Conservation (phyloP, 2,113 vertebrate genomes). For the Apteryx owenii region DNA sequence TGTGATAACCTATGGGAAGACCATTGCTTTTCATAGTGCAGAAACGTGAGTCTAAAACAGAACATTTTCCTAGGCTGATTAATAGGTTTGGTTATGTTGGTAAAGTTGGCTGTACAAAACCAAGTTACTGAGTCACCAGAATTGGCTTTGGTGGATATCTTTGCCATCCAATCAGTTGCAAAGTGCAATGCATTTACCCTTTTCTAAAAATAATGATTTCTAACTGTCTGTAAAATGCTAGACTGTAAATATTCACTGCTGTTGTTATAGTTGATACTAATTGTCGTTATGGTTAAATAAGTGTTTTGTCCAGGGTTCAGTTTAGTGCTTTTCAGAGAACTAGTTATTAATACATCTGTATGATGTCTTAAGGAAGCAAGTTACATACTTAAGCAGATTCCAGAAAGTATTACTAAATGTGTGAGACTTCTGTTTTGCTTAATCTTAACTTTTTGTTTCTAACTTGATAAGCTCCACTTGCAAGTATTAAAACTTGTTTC, state of each 20-base stretch:
- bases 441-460: neutral
- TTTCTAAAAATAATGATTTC: neutral
- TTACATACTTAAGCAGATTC: neutral
- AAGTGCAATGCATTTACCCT: neutral
- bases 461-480: neutral
- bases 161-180: neutral
- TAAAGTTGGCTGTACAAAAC: neutral
- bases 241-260: neutral
- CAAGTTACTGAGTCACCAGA: neutral
- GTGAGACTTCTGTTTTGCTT: neutral
- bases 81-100: neutral
- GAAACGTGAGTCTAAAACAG: conserved; percentile 81
- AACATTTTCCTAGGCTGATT: neutral
- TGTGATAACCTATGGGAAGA: conserved; percentile 94
- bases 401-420: neutral
- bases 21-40: conserved; percentile 94
- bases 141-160: neutral
- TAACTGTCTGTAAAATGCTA: neutral
- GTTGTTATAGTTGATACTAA: neutral
- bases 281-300: neutral
- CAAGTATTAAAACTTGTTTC: neutral
- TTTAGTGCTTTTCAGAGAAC: neutral
- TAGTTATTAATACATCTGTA: neutral
- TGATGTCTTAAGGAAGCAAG: neutral
- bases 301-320: neutral